phyloP scores from a whole-genome alignment of 2,797 vertebrate species.

The Octomys mimax region DNA sequence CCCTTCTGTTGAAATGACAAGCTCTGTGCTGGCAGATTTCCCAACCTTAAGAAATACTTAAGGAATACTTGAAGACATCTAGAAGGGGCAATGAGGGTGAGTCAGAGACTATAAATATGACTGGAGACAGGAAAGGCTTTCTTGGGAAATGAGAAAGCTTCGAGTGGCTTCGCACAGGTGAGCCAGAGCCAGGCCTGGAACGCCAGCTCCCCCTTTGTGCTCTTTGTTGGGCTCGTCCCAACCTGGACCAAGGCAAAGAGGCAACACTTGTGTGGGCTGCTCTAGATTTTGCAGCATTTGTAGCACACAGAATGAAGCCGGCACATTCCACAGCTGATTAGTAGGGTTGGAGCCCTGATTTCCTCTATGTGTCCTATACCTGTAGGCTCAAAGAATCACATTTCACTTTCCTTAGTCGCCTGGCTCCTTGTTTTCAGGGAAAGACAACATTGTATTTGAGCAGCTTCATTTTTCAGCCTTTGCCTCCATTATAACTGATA shows the following conservation, averaged over 20 bases:
- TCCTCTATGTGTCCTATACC: neutral
- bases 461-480: neutral
- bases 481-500: neutral
- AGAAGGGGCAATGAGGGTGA: constrained; percentile 51
- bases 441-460: constrained; percentile 10
- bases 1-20: neutral
- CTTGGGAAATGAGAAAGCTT: constrained; percentile 70
- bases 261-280: constrained; percentile 25
- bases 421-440: neutral
- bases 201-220: constrained; percentile 70
- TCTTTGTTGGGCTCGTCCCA: constrained; percentile 57
- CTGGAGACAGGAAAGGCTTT: constrained; percentile 61
- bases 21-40: neutral
- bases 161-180: constrained; percentile 67
- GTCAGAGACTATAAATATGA: constrained; percentile 67
- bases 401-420: neutral
- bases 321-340: constrained; percentile 36
- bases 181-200: constrained; percentile 69
- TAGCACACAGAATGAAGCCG: constrained; percentile 67
- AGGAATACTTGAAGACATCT: constrained; percentile 64
- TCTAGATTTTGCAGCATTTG: constrained; percentile 74
- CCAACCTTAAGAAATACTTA: constrained; percentile 55
- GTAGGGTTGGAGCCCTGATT: neutral
- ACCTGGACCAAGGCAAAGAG: constrained; percentile 72
- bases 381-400: neutral